These are phyloP conservation scores for Rhaphigaster nebulosa DNA, from an alignment of 2,888 invertebrate genomes.

Conservation along the genomic window DNA sequence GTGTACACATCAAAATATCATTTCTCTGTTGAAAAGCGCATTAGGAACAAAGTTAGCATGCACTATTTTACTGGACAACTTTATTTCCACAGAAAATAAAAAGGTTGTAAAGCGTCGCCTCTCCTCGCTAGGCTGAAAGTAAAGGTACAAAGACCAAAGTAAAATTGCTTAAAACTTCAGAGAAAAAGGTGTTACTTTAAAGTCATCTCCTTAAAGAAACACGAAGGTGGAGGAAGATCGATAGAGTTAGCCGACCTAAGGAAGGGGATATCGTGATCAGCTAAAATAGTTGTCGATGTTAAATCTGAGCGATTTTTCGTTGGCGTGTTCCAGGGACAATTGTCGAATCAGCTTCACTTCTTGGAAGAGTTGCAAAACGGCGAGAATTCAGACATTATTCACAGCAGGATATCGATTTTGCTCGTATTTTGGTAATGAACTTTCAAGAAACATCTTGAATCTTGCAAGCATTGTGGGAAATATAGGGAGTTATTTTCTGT, in stretches of 20 bases:
- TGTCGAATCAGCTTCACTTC: conserved; percentile 15
- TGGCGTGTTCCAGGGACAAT: neutral
- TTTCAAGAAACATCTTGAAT: neutral
- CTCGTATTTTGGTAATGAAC: neutral
- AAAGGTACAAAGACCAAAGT: neutral
- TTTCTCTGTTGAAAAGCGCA: neutral
- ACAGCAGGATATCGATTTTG: neutral
- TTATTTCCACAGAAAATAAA: neutral
- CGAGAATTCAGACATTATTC: neutral
- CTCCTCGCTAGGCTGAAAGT: neutral
- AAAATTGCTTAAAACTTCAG: neutral
- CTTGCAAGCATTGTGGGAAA: neutral
- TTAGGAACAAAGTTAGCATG: neutral
- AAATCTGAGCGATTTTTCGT: conserved; percentile 33
- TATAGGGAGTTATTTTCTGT: neutral
- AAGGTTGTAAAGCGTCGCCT: neutral
- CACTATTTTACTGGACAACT: neutral
- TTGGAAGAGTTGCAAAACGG: neutral
- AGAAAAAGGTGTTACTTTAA: neutral
- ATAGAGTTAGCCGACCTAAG: conserved; percentile 1
- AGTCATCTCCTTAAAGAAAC: conserved; percentile 2
- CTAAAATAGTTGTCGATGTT: conserved; percentile 35
- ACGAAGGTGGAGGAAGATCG: neutral
- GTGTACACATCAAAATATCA: no score
- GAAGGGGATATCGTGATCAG: neutral